Conservation (phyloP, 2,888 invertebrate genomes). For the Agonum fuliginosum region DNA sequence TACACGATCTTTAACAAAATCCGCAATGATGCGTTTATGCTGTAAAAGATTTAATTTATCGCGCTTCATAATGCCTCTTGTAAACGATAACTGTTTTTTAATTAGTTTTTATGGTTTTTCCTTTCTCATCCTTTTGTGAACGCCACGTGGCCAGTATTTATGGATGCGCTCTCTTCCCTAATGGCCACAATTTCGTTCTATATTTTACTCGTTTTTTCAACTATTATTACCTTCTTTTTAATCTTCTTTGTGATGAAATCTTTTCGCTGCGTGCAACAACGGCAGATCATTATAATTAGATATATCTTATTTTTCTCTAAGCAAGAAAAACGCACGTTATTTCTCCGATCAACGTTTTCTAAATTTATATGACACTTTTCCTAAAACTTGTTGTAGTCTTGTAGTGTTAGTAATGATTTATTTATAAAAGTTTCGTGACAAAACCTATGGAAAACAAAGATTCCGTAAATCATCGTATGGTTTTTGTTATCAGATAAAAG, state of each 20-base stretch:
- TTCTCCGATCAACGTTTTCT: not conserved
- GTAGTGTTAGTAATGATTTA: no score
- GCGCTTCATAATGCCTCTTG: conserved; percentile 49
- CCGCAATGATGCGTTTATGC: conserved; percentile 30
- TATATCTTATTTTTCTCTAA: not conserved
- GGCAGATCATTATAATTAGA: conserved; percentile 10
- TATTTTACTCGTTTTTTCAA: conserved; percentile 50
- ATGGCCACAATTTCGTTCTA: conserved; percentile 54
- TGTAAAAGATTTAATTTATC: conserved; percentile 47
- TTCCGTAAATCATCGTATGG: conserved; percentile 14
- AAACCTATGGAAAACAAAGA: not conserved
- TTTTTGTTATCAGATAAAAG: conserved; percentile 29
- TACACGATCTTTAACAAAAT: conserved; percentile 10
- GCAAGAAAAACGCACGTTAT: conserved; percentile 5
- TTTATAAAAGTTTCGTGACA: not conserved
- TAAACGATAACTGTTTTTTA: conserved; percentile 59
- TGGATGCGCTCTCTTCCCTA: conserved; percentile 47
- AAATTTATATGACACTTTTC: conserved; percentile 1
- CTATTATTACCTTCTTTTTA: conserved; percentile 47
- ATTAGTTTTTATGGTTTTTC: conserved; percentile 58
- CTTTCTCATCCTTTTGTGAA: conserved; percentile 39
- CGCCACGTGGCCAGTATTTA: conserved; percentile 45
- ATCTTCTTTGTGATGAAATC: conserved; percentile 34
- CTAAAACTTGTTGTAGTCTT: not conserved
- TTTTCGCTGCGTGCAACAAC: conserved; percentile 20